These are phyloP conservation scores for Lapara coniferarum DNA, from an alignment of 2,888 invertebrate species.

Conservation along the genomic window DNA sequence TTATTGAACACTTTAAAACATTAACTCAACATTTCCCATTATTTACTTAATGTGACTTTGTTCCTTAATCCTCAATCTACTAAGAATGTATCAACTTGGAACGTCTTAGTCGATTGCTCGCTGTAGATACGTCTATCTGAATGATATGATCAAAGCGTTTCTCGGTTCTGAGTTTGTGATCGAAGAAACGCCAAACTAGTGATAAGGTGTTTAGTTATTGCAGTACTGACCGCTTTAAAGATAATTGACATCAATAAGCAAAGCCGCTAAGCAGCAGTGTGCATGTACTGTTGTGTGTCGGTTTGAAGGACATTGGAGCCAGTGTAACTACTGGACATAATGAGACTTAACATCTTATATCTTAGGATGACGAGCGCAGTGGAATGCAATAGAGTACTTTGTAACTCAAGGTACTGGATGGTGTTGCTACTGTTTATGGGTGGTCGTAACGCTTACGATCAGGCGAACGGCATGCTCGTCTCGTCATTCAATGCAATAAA, in stretches of 20 bases:
- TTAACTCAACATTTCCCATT: background rate
- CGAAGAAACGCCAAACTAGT: slow-evolving; percentile 49
- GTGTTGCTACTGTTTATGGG: too few species aligned
- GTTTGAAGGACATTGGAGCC: too few species aligned
- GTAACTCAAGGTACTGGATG: too few species aligned
- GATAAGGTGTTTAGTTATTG: slow-evolving; percentile 36
- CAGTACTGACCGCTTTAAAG: slow-evolving; percentile 22
- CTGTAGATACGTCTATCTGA: slow-evolving; percentile 50
- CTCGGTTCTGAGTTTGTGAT: slow-evolving; percentile 53
- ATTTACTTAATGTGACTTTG: slow-evolving; percentile 25
- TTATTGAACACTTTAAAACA: background rate
- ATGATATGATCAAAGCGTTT: slow-evolving; percentile 64
- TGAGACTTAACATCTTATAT: too few species aligned
- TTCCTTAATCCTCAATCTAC: slow-evolving; percentile 46
- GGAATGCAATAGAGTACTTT: too few species aligned
- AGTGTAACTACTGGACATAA: too few species aligned
- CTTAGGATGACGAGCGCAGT: too few species aligned
- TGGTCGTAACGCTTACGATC: too few species aligned
- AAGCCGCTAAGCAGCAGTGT: too few species aligned
- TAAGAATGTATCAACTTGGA: slow-evolving; percentile 34
- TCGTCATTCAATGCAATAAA: too few species aligned
- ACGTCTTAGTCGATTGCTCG: slow-evolving; percentile 54
- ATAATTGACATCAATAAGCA: background rate
- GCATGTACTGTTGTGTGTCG: too few species aligned
- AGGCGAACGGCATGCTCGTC: too few species aligned